These are phyloP conservation scores for Euplagia quadripunctaria DNA, from an alignment of 2,888 invertebrate genomes.

Conservation along the genomic window DNA sequence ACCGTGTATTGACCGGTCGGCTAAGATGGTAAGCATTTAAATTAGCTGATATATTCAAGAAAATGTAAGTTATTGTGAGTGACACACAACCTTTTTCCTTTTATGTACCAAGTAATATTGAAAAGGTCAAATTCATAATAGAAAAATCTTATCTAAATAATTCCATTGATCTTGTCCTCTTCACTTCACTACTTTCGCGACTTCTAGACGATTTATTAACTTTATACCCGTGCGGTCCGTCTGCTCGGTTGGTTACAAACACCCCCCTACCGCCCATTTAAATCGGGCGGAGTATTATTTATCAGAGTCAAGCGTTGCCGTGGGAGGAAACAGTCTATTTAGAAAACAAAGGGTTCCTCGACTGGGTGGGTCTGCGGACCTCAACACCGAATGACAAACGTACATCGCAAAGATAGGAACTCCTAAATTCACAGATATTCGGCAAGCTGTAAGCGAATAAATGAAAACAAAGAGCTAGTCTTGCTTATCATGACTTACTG, in stretches of 20 bases:
- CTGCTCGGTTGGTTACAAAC: conserved; percentile 28
- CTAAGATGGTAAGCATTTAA: conserved; percentile 49
- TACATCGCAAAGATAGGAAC: conserved; percentile 41
- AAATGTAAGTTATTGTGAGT: neutral
- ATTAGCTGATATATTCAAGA: conserved; percentile 35
- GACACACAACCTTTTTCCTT: neutral
- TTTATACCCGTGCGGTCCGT: conserved; percentile 19
- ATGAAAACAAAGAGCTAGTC: conserved; percentile 20
- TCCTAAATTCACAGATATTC: conserved; percentile 34
- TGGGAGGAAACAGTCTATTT: conserved; percentile 60
- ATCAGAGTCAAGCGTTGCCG: conserved; percentile 48
- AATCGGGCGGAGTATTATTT: conserved; percentile 50
- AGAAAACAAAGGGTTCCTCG: conserved; percentile 60
- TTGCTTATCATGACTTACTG: conserved; percentile 16
- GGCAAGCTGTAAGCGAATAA: conserved; percentile 24
- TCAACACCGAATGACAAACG: conserved; percentile 54
- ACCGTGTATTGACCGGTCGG: conserved; percentile 36
- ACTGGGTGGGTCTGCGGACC: conserved; percentile 29
- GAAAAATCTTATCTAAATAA: neutral
- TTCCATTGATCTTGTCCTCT: neutral
- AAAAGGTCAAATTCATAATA: neutral
- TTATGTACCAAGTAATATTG: neutral
- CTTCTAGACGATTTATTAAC: conserved; percentile 42
- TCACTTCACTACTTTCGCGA: conserved; percentile 8
- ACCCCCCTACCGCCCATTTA: conserved; percentile 38